Conservation (phyloP, 2,888 invertebrate species). For the Watsonalla cultraria region DNA sequence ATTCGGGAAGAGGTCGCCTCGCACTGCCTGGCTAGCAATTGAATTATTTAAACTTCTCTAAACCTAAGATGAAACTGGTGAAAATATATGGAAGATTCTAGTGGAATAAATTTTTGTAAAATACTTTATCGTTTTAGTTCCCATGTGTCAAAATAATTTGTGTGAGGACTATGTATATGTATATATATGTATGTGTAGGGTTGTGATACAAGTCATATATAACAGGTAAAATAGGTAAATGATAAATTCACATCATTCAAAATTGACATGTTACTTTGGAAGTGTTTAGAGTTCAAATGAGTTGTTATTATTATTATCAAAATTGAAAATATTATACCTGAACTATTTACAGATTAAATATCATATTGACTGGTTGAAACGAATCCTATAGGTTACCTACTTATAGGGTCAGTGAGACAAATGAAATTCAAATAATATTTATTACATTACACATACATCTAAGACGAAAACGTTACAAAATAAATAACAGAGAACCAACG, state of each 20-base stretch:
- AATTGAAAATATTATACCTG: no score
- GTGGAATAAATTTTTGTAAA: slow-evolving; percentile 71
- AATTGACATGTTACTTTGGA: no score
- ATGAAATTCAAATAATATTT: background rate
- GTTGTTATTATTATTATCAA: no score
- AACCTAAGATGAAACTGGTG: slow-evolving; percentile 48
- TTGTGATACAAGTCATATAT: background rate
- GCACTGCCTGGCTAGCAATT: slow-evolving; percentile 15
- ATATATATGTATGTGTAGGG: no score
- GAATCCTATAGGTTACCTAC: no score
- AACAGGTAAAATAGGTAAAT: no score
- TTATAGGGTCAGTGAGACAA: no score
- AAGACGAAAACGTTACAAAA: background rate
- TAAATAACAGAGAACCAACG: background rate
- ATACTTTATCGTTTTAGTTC: slow-evolving; percentile 31
- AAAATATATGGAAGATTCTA: slow-evolving; percentile 58
- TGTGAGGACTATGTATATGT: no score
- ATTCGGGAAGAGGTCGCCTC: slow-evolving; percentile 3
- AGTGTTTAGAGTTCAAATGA: no score
- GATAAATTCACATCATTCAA: no score
- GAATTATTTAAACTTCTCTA: slow-evolving; percentile 27
- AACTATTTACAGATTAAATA: no score
- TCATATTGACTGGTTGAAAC: no score
- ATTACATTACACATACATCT: background rate
- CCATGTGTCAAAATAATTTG: slow-evolving; percentile 11